phyloP scores from a whole-genome alignment of 1,140 invertebrate species.

The Pachyrhynchus sulphureomaculatus region DNA sequence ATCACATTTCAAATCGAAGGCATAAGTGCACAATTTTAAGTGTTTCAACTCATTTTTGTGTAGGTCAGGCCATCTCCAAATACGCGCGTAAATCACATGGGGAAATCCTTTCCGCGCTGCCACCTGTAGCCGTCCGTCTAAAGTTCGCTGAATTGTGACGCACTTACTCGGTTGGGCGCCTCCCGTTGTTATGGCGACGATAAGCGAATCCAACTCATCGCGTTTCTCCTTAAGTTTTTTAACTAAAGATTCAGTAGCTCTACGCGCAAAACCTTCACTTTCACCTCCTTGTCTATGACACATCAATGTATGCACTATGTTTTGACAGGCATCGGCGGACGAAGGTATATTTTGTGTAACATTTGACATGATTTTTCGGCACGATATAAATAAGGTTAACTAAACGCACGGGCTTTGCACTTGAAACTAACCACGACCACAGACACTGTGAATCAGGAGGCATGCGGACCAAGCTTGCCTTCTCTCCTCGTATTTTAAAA shows the following conservation, averaged over 20 bases:
- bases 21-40: slow-evolving; percentile 92
- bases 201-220: slow-evolving; percentile 95
- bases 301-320: slow-evolving; percentile 96
- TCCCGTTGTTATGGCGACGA: slow-evolving; percentile 95
- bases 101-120: slow-evolving; percentile 99
- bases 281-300: slow-evolving; percentile 96
- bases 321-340: slow-evolving; percentile 93
- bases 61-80: slow-evolving; percentile 98
- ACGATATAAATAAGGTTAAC: slow-evolving; percentile 13
- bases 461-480: slow-evolving; percentile 1
- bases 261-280: slow-evolving; percentile 90
- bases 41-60: slow-evolving; percentile 99
- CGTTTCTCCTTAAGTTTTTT: slow-evolving; percentile 97
- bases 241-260: slow-evolving; percentile 94
- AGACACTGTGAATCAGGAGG: slow-evolving; percentile 9
- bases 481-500: background rate
- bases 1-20: slow-evolving; percentile 90
- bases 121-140: slow-evolving; percentile 97
- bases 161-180: slow-evolving; percentile 97
- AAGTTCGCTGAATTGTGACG: slow-evolving; percentile 97
- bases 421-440: slow-evolving; percentile 25
- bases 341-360: slow-evolving; percentile 61
- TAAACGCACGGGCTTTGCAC: slow-evolving; percentile 10
- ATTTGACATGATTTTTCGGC: slow-evolving; percentile 8
- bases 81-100: slow-evolving; percentile 96